Evolutionary conservation across 2,797 vertebrate genomes (phyloP).

Genomic region (Potorous gilbertii): DNA sequence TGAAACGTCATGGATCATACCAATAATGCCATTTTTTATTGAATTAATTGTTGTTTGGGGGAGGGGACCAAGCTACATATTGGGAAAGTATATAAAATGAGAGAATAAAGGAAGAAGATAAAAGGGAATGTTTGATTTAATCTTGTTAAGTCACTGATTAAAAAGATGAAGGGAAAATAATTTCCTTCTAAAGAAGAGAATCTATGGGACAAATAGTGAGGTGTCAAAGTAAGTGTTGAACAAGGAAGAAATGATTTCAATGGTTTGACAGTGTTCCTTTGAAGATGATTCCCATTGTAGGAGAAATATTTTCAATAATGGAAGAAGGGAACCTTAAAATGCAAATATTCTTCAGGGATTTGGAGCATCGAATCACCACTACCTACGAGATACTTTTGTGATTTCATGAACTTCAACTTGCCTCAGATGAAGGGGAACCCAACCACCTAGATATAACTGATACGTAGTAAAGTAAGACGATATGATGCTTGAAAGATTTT

Average conservation of each 20-base stretch:
- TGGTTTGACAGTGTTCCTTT: neutral
- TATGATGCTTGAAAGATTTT: neutral
- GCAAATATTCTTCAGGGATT: neutral
- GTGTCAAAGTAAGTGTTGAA: neutral
- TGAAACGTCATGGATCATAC: too few species aligned
- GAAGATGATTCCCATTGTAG: neutral
- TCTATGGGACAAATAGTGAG: neutral
- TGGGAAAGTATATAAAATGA: neutral
- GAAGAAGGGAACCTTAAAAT: neutral
- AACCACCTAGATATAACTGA: neutral
- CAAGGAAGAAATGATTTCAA: neutral
- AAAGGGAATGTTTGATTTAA: neutral
- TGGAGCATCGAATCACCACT: too few species aligned
- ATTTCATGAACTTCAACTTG: neutral
- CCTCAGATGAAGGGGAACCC: neutral
- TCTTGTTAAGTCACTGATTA: neutral
- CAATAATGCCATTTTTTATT: too few species aligned
- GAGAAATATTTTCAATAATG: neutral
- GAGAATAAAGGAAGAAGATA: neutral
- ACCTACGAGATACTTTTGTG: too few species aligned
- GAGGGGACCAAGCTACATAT: too few species aligned
- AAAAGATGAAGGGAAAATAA: neutral
- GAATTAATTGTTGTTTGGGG: too few species aligned
- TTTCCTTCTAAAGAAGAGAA: neutral
- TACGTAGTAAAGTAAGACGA: neutral